Evolutionary conservation across 2,888 invertebrate genomes (phyloP), one percentile per base, ranked within the genome.

Genomic region (Leptinotarsa tumamoca): DNA sequence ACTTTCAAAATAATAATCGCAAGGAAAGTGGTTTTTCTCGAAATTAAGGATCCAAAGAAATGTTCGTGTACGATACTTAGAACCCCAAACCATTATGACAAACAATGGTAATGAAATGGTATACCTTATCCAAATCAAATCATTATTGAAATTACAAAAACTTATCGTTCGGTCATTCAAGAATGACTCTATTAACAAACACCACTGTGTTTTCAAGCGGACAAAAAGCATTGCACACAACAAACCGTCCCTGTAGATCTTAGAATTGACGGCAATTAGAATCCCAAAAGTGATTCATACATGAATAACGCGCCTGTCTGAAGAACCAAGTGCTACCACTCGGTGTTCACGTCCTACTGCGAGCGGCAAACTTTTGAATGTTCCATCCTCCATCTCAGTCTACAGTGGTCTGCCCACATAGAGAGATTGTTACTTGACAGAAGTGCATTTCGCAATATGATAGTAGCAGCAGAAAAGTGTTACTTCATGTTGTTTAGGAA

Each of bases 281-380:
- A 78, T 78, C 76, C 74, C 76, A 68, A 73, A 80, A 80, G 81
- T 84, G 84, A 84, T 82, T 84, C 84, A 84, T 84, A 78, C 80
- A 80, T 80, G 81, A 83, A 79, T 81, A 82, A 83, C 81, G 81
- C 75, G 80, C 77, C 72, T 75, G 78, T 79, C 78, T 74, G 75
- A 66, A 74, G 73, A 72, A 15, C 66, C 51, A 50, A 70, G 54
- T 52, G 69, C 63, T 75, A 63, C 75, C 56, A 71, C 67, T 70
- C 68, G 50, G 51, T 61, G 50, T 23, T 66, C 43, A 27, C 23
- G 21, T 21, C 68, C 13, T 63, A 43, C 51, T 23, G 71, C n/a
- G 58, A 66, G 63, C 54, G 56, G 63, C 50, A 56, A 66, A 52
- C 51, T 61, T 70, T 69, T 70, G 70, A 70, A 58, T 69, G 69